Evolutionary conservation across 2,113 vertebrate genomes (phyloP).

Genomic region (Leptobrachium leishanense): DNA sequence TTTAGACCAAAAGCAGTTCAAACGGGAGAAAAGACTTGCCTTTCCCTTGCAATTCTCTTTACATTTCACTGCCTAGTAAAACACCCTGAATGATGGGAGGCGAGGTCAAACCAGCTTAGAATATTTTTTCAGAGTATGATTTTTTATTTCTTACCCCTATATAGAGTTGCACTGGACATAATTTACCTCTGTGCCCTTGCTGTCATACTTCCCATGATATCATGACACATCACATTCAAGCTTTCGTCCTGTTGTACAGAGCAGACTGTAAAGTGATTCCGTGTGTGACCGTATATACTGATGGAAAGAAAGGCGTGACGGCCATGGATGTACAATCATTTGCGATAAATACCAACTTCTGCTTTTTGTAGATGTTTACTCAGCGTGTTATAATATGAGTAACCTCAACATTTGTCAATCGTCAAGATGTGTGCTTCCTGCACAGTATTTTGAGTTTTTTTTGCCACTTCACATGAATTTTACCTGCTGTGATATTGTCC

Average conservation of each 20-base stretch:
- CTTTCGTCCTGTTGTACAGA: slow-evolving; percentile 36
- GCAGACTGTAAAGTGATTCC: slow-evolving; percentile 37
- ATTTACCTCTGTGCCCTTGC: too few relatives aligned
- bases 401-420: slow-evolving; percentile 29
- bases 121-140: too few relatives aligned
- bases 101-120: too few relatives aligned
- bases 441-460: background rate
- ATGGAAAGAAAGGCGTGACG: slow-evolving; percentile 25
- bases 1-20: too few relatives aligned
- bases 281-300: slow-evolving; percentile 38
- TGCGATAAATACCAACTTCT: slow-evolving; percentile 44
- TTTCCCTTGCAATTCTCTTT: too few relatives aligned
- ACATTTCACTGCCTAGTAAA: too few relatives aligned
- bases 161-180: too few relatives aligned
- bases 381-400: slow-evolving; percentile 16
- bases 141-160: too few relatives aligned
- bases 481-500: background rate
- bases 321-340: slow-evolving; percentile 30
- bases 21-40: too few relatives aligned
- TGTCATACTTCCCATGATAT: background rate
- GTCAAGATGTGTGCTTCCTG: background rate
- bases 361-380: slow-evolving; percentile 42
- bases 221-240: slow-evolving; percentile 29
- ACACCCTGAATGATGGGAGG: too few relatives aligned
- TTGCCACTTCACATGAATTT: background rate